Evolutionary conservation across 2,888 invertebrate genomes (phyloP).

Genomic region (Diplazon laetatorius): DNA sequence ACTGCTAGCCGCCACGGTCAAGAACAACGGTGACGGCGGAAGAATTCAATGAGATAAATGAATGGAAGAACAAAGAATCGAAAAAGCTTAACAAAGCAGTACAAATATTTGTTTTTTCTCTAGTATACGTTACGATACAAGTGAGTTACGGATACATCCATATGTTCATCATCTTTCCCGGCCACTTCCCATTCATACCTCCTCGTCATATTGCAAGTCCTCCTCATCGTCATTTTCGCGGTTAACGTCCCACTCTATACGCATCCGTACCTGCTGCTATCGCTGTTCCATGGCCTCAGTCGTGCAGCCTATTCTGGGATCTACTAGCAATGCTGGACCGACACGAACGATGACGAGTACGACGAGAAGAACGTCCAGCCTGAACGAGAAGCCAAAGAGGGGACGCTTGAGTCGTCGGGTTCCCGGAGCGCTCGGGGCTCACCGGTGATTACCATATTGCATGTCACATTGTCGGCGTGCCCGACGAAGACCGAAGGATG

Average conservation of each 20-base stretch:
- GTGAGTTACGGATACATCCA: slow-evolving; percentile 68
- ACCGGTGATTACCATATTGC: slow-evolving; percentile 79
- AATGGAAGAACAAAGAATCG: slow-evolving; percentile 1
- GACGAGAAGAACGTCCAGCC: slow-evolving; percentile 41
- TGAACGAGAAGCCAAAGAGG: slow-evolving; percentile 48
- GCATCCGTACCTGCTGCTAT: slow-evolving; percentile 24
- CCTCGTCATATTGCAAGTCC: not conserved
- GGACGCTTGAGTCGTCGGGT: slow-evolving; percentile 51
- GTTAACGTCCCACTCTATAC: slow-evolving; percentile 10
- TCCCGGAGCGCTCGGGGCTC: slow-evolving; percentile 61
- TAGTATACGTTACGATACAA: slow-evolving; percentile 51
- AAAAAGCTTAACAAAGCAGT: slow-evolving; percentile 28
- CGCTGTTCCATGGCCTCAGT: slow-evolving; percentile 45
- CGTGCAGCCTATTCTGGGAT: slow-evolving; percentile 73
- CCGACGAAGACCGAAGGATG: slow-evolving; percentile 68
- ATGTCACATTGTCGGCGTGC: slow-evolving; percentile 77
- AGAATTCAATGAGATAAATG: slow-evolving; percentile 11
- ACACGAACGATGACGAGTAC: slow-evolving; percentile 49
- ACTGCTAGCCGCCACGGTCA: not conserved
- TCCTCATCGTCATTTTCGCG: slow-evolving; percentile 16
- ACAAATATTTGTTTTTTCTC: slow-evolving; percentile 53
- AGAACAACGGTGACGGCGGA: not conserved
- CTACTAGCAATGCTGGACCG: slow-evolving; percentile 65
- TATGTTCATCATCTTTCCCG: slow-evolving; percentile 65
- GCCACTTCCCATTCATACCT: not conserved